Conservation (phyloP, 1,140 invertebrate genomes). For the Magallana gigas region DNA sequence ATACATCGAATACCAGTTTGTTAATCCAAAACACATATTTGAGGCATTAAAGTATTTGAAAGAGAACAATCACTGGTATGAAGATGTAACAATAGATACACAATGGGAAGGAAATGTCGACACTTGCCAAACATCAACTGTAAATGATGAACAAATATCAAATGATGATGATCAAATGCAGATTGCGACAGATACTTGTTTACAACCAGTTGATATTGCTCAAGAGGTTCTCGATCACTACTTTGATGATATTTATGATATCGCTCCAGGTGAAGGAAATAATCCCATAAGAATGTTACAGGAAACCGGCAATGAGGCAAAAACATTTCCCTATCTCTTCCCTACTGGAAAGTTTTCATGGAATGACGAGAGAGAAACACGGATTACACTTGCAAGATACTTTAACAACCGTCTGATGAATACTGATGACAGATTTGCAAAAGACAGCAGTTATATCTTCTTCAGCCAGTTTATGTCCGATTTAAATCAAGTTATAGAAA, state of each 20-base stretch:
- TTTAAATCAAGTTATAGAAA: neutral
- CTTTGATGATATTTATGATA: conserved; percentile 47
- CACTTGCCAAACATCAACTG: too few species aligned
- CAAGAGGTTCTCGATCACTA: conserved; percentile 51
- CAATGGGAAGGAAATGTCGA: neutral
- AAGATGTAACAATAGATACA: conserved; percentile 22
- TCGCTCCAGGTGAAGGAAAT: too few species aligned
- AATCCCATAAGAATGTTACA: neutral
- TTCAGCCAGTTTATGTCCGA: neutral
- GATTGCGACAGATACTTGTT: conserved; percentile 37
- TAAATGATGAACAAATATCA: too few species aligned
- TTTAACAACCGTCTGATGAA: too few species aligned
- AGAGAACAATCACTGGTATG: conserved; percentile 39
- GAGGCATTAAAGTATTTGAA: conserved; percentile 27
- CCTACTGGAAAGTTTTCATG: too few species aligned
- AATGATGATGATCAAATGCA: too few species aligned
- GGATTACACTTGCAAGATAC: too few species aligned
- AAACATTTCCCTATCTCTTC: neutral
- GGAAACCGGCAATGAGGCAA: neutral
- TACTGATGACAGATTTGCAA: too few species aligned
- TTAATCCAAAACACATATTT: conserved; percentile 38
- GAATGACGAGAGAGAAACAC: too few species aligned
- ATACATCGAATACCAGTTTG: conserved; percentile 43
- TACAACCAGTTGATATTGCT: conserved; percentile 57
- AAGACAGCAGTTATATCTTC: too few species aligned